These are phyloP conservation scores for Echinometra lucunter DNA, from an alignment of 53 echinoderm and acorn worm species.

Conservation along the genomic window DNA sequence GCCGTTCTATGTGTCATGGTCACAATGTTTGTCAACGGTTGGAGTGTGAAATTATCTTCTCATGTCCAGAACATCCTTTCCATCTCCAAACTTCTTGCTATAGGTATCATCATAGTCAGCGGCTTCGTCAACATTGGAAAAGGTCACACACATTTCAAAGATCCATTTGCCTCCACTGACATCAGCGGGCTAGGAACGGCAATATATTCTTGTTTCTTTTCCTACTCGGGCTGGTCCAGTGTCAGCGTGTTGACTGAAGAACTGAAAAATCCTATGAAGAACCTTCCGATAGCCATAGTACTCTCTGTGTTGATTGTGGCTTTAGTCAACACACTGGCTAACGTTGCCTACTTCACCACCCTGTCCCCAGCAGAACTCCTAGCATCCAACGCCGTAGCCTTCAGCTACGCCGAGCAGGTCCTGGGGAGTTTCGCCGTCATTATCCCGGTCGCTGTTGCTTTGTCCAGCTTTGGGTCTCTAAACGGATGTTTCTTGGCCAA, in stretches of 20 bases:
- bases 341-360: slow-evolving; percentile 67
- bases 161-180: slow-evolving; percentile 46
- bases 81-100: slow-evolving; percentile 10
- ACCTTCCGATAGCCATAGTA: slow-evolving; percentile 25
- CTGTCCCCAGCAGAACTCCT: slow-evolving; percentile 61
- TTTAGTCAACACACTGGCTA: slow-evolving; percentile 50
- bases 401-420: slow-evolving; percentile 51
- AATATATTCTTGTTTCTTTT: slow-evolving; percentile 62
- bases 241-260: slow-evolving; percentile 66
- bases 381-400: slow-evolving; percentile 63
- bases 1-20: slow-evolving; percentile 10
- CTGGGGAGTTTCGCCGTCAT: slow-evolving; percentile 54
- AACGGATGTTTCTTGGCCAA: slow-evolving; percentile 39
- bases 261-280: slow-evolving; percentile 58
- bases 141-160: slow-evolving; percentile 51
- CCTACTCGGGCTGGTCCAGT: slow-evolving; percentile 66
- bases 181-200: slow-evolving; percentile 45
- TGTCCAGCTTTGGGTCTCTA: slow-evolving; percentile 65
- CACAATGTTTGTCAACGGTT: slow-evolving; percentile 55
- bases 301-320: slow-evolving; percentile 52
- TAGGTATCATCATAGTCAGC: slow-evolving; percentile 40
- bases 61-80: slow-evolving; percentile 8
- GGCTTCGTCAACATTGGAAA: slow-evolving; percentile 15
- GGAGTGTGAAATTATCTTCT: slow-evolving; percentile 61
- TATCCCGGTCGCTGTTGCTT: slow-evolving; percentile 48